These are phyloP conservation scores for Alcis repandata DNA, from an alignment of 2,888 invertebrate species.

Conservation along the genomic window DNA sequence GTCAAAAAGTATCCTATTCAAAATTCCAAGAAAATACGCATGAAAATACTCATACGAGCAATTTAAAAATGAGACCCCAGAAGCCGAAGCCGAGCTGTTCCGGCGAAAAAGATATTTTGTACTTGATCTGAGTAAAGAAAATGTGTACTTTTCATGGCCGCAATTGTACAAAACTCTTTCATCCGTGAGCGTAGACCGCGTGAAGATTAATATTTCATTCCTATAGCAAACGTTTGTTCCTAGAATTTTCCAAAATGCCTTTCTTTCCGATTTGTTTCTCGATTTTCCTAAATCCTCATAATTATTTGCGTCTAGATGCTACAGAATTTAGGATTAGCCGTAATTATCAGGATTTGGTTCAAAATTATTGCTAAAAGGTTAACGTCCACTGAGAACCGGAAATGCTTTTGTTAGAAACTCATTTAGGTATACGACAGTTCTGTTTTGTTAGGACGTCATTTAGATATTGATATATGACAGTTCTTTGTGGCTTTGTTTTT, in stretches of 20 bases:
- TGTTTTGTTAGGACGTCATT: too few relatives aligned
- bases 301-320: slow-evolving; percentile 1
- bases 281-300: background rate
- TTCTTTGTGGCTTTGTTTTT: too few relatives aligned
- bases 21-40: too few relatives aligned
- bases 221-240: slow-evolving; percentile 40
- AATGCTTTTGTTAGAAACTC: too few relatives aligned
- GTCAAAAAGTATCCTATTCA: too few relatives aligned
- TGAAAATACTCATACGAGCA: too few relatives aligned
- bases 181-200: slow-evolving; percentile 1
- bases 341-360: slow-evolving; percentile 23
- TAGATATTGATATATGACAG: too few relatives aligned
- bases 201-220: slow-evolving; percentile 49
- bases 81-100: too few relatives aligned
- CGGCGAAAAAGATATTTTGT: too few relatives aligned
- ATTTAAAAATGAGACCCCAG: too few relatives aligned
- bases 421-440: too few relatives aligned
- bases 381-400: background rate
- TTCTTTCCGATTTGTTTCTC: slow-evolving; percentile 7
- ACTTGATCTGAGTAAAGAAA: background rate
- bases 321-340: slow-evolving; percentile 4
- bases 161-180: slow-evolving; percentile 42
- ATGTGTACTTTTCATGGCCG: slow-evolving; percentile 24
- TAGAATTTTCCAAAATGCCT: slow-evolving; percentile 28
- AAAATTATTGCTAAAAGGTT: slow-evolving; percentile 12